Base-by-base conservation (phyloP, 2,888 invertebrate species). In the Ischnus inquisitorius region DNA sequence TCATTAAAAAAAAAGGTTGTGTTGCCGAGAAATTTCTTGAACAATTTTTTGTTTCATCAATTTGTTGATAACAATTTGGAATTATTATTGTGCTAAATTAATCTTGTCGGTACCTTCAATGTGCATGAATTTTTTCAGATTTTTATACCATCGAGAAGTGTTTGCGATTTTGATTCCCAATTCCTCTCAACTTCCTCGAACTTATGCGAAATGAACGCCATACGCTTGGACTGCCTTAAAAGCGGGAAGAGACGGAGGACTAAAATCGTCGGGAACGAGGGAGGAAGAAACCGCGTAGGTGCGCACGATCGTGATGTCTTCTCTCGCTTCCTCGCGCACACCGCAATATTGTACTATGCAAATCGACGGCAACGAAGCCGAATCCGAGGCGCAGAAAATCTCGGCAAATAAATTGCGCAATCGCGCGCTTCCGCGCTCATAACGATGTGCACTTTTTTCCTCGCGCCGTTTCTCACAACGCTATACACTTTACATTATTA, bases 341-440 rank as follows among this genome's bases (percentile, higher is more conserved):
- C 71, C 78, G 86, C 79, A 87, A 89, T 86, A 88, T 87, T 88
- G 86, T 87, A 83, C 88, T 88, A 88, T 88, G 87, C 85, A 85
- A 89, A 89, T 88, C n/a, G 48, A 76, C 34, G 46, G 85, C 85
- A 83, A 87, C 88, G 88, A 88, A 88, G 78, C 34, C 34, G 34
- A 86, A 86, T 83, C 83, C 84, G 82, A 75, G 43, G 62, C 43
- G 54, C 46, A 19, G 67, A 69, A 84, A 79, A 71, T 62, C 71
- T 62, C 46, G 43, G 34, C 60, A 39, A 48, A 39, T 68, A 74
- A 71, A 76, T 69, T 60, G 28, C 77, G 67, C 64, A 41, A 43
- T 22, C 41, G 65, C 48, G 5, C 41, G 71, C 67, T 67, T 51
- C 19, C 60, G 60, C 25, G 67, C 25, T 46, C 60, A 72, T 39